phyloP scores from a whole-genome alignment of 2,113 vertebrate species.

The Ctenomys sociabilis region DNA sequence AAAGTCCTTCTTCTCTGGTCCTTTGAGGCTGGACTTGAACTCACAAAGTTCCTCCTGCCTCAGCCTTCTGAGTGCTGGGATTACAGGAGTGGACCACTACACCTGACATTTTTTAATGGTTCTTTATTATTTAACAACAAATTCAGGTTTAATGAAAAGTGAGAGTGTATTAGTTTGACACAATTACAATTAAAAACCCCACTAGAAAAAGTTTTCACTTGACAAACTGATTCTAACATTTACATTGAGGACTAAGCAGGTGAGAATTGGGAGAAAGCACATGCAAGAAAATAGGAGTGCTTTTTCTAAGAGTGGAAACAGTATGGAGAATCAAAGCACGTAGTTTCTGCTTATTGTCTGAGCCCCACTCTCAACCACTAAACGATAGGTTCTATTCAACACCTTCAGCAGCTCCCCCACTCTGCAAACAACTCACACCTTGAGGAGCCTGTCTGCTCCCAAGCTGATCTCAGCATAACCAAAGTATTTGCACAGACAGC shows the following conservation, averaged over 20 bases:
- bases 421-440: background rate
- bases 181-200: conserved; percentile 52
- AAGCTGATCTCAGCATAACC: background rate
- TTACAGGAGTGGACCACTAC: background rate
- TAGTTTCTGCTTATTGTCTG: background rate
- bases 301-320: background rate
- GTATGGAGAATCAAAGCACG: background rate
- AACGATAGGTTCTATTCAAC: too few relatives aligned
- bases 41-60: background rate
- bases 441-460: background rate
- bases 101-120: background rate
- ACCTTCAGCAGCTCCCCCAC: background rate
- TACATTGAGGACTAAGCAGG: conserved; percentile 29
- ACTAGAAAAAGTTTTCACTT: conserved; percentile 16
- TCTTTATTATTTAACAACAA: conserved; percentile 43
- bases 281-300: background rate
- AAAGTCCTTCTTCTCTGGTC: background rate
- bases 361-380: background rate
- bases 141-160: conserved; percentile 54
- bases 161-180: conserved; percentile 18
- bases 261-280: conserved; percentile 54
- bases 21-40: background rate
- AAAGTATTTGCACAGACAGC: background rate
- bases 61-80: background rate
- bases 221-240: conserved; percentile 19